Conservation (phyloP, 2,797 vertebrate species). For the Mastacembelus armatus region DNA sequence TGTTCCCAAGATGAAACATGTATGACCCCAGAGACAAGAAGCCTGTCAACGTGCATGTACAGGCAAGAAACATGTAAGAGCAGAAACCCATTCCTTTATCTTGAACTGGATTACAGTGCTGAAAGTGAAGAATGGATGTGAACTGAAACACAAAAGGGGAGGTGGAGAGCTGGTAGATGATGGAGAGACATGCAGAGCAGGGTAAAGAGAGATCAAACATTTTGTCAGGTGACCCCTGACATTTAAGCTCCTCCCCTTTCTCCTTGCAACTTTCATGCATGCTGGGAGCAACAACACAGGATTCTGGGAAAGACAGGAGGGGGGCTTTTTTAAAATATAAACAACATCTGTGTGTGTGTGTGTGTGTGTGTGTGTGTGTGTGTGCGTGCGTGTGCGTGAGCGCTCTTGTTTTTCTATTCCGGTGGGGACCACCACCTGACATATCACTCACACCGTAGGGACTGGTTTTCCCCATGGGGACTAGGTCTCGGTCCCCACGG, state of each 20-base stretch:
- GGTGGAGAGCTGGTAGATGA: not conserved
- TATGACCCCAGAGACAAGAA: conserved; percentile 12
- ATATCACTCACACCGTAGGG: no score
- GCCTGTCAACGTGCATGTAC: conserved; percentile 39
- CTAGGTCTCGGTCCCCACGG: no score
- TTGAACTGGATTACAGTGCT: conserved; percentile 1
- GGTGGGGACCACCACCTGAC: no score
- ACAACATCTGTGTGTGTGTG: conserved; percentile 71
- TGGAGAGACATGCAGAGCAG: conserved; percentile 1
- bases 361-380: conserved; percentile 31
- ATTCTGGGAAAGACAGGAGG: conserved; percentile 77
- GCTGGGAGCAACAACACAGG: conserved; percentile 79
- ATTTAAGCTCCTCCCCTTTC: conserved; percentile 43
- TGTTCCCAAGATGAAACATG: not conserved
- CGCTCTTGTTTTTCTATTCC: no score
- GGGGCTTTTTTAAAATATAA: conserved; percentile 58
- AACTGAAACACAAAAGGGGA: not conserved
- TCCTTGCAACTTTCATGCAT: conserved; percentile 62
- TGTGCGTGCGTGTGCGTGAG: no score
- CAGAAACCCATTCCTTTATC: conserved; percentile 5
- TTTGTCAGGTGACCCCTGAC: conserved; percentile 64
- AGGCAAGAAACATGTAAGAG: not conserved
- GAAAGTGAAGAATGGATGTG: conserved; percentile 6
- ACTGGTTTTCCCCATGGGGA: no score
- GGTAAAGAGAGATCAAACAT: conserved; percentile 32